phyloP scores from a whole-genome alignment of 2,113 vertebrate genomes.

The Neotoma lepida region DNA sequence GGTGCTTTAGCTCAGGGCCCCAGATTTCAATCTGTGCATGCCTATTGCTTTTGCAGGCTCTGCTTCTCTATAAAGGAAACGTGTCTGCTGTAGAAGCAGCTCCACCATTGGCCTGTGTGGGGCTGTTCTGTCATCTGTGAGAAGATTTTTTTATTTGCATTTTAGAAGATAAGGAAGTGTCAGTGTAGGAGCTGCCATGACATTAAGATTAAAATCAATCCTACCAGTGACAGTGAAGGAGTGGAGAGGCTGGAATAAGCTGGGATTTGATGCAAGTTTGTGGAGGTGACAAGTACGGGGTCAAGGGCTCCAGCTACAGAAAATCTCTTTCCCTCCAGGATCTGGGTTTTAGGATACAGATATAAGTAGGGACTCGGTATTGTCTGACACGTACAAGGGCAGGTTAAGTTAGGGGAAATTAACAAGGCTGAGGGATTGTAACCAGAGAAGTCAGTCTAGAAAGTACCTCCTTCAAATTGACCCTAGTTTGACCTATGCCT shows the following conservation, averaged over 20 bases:
- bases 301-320: neutral
- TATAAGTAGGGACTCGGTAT: conserved; percentile 43
- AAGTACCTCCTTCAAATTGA: neutral
- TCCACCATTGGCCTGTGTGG: conserved; percentile 36
- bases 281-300: neutral
- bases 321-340: neutral
- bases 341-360: conserved; percentile 60
- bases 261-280: neutral
- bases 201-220: conserved; percentile 42
- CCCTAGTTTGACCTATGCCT: neutral
- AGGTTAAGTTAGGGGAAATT: conserved; percentile 78
- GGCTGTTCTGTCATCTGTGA: conserved; percentile 55
- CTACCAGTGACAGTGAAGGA: neutral
- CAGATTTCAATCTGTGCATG: conserved; percentile 64
- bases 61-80: conserved; percentile 66
- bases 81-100: conserved; percentile 58
- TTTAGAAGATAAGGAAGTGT: conserved; percentile 80
- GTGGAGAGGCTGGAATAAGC: conserved; percentile 47
- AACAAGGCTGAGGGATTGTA: conserved; percentile 64
- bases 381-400: conserved; percentile 69
- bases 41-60: neutral
- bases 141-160: conserved; percentile 74
- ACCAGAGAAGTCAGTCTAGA: conserved; percentile 70
- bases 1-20: conserved; percentile 51
- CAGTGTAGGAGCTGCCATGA: conserved; percentile 61